Evolutionary conservation across 2,113 vertebrate genomes (phyloP).

Genomic region (Stigmatopora argus): DNA sequence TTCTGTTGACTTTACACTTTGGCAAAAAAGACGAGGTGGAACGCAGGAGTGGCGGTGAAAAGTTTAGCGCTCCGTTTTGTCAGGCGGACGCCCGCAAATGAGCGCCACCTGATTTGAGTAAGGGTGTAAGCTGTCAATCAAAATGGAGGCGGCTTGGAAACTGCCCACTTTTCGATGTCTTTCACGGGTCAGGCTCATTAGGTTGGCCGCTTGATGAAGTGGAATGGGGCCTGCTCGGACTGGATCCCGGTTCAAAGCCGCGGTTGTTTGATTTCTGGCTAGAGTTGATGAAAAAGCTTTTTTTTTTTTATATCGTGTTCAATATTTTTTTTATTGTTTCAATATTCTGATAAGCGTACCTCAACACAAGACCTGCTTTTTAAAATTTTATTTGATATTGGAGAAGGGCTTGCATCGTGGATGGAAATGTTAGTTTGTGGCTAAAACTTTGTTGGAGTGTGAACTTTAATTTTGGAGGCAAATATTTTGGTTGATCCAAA

Average conservation of each 20-base stretch:
- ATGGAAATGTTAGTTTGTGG: background rate
- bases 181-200: background rate
- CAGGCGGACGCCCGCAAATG: background rate
- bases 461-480: background rate
- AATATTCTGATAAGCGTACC: background rate
- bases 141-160: background rate
- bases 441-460: background rate
- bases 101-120: background rate
- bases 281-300: background rate
- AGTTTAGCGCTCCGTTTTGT: background rate
- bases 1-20: background rate
- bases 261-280: background rate
- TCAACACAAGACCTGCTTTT: background rate
- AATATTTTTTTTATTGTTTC: background rate
- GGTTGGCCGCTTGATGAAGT: background rate
- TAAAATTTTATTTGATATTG: background rate
- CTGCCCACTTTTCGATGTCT: background rate
- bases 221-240: background rate
- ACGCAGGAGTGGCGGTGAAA: background rate
- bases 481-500: background rate
- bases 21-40: background rate
- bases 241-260: background rate
- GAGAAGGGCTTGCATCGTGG: background rate
- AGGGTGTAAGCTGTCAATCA: background rate
- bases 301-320: background rate